Conservation (phyloP, 2,888 invertebrate genomes). For the Erannis defoliaria region DNA sequence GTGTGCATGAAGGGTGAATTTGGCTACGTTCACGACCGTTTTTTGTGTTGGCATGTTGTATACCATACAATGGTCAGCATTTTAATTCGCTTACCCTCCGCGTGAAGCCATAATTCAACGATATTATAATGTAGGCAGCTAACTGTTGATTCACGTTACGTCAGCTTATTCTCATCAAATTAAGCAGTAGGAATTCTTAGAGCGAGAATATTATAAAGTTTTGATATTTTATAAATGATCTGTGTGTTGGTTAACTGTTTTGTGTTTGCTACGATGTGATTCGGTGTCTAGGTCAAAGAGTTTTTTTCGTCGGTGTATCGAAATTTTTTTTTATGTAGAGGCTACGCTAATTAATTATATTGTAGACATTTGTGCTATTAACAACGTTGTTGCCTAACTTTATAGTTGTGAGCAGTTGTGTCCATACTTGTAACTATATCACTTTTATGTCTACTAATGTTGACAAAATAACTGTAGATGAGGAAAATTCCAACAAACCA, state of each 20-base stretch:
- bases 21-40: conserved; percentile 20
- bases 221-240: conserved; percentile 31
- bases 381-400: neutral
- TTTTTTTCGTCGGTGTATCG: neutral
- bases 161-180: conserved; percentile 22
- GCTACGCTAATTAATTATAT: too few species aligned
- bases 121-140: conserved; percentile 25
- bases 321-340: neutral
- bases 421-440: neutral
- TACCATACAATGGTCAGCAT: conserved; percentile 15
- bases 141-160: conserved; percentile 39
- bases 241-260: conserved; percentile 27
- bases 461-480: conserved; percentile 16
- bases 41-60: conserved; percentile 17
- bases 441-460: conserved; percentile 6
- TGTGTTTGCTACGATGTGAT: neutral
- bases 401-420: conserved; percentile 4
- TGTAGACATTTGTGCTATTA: neutral
- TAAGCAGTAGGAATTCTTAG: conserved; percentile 17
- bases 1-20: conserved; percentile 38
- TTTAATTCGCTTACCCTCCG: conserved; percentile 29
- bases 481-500: conserved; percentile 21
- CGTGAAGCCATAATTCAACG: conserved; percentile 25
- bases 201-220: conserved; percentile 28
- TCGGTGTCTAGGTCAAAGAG: conserved; percentile 29